These are phyloP conservation scores for Rallus crepitans DNA, from an alignment of 2,797 vertebrate genomes.

Conservation along the genomic window DNA sequence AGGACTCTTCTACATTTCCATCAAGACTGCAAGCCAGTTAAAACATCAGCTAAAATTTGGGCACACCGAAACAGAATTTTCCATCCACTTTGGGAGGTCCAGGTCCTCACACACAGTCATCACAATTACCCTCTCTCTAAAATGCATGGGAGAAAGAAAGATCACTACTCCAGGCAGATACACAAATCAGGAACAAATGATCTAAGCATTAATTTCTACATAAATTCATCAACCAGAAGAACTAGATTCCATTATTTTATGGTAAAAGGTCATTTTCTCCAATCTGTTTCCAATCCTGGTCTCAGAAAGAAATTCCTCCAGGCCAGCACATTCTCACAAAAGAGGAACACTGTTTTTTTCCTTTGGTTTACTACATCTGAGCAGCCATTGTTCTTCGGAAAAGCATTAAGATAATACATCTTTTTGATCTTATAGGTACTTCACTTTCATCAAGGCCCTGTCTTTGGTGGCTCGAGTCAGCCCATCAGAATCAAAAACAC, in stretches of 20 bases:
- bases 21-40: background rate
- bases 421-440: background rate
- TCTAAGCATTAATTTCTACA: background rate
- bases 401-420: background rate
- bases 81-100: background rate
- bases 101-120: background rate
- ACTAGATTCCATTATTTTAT: background rate
- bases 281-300: background rate
- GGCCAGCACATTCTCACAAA: background rate
- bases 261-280: background rate
- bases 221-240: background rate
- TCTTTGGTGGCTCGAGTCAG: background rate
- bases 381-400: background rate
- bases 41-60: background rate
- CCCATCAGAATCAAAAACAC: background rate
- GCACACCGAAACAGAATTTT: background rate
- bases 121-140: background rate
- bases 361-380: background rate
- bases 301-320: background rate
- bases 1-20: background rate
- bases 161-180: background rate
- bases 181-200: background rate
- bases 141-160: background rate
- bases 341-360: background rate
- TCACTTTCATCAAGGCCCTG: background rate